These are phyloP conservation scores for Eucera pruinosa DNA, from an alignment of 2,888 invertebrate genomes.

Conservation along the genomic window DNA sequence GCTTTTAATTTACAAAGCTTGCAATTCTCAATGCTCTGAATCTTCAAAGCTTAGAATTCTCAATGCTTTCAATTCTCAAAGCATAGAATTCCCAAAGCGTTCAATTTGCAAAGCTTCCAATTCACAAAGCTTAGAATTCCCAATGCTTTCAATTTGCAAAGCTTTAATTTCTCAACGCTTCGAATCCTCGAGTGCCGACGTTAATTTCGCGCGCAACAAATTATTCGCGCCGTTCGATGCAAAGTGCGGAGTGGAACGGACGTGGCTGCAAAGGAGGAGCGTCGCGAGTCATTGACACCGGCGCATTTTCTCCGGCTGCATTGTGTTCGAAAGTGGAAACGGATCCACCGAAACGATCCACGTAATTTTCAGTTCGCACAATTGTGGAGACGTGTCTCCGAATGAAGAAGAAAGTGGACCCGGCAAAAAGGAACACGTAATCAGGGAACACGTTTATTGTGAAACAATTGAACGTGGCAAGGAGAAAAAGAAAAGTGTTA, in stretches of 20 bases:
- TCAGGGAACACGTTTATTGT: conserved; percentile 14
- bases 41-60: no score
- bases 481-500: background rate
- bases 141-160: no score
- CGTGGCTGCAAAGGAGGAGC: conserved; percentile 9
- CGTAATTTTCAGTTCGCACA: conserved; percentile 29
- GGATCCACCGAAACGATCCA: conserved; percentile 16
- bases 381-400: conserved; percentile 6
- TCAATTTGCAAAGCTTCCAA: no score
- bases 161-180: no score
- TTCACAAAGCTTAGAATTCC: no score
- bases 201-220: no score
- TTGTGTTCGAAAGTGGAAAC: conserved; percentile 31
- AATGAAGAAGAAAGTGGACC: conserved; percentile 5
- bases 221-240: background rate
- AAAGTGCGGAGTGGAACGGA: conserved; percentile 37
- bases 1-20: no score
- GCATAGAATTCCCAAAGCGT: no score
- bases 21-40: no score
- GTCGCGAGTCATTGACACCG: conserved; percentile 44
- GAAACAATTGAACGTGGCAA: background rate
- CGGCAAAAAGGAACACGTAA: no score
- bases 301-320: conserved; percentile 20
- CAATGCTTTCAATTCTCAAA: no score
- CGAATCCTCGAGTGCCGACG: no score